Percentiles rank a stretch among this genome's conserved stretches.
Evolutionary conservation across 2,797 vertebrate species (phyloP).

Genomic region (Miichthys miiuy): DNA sequence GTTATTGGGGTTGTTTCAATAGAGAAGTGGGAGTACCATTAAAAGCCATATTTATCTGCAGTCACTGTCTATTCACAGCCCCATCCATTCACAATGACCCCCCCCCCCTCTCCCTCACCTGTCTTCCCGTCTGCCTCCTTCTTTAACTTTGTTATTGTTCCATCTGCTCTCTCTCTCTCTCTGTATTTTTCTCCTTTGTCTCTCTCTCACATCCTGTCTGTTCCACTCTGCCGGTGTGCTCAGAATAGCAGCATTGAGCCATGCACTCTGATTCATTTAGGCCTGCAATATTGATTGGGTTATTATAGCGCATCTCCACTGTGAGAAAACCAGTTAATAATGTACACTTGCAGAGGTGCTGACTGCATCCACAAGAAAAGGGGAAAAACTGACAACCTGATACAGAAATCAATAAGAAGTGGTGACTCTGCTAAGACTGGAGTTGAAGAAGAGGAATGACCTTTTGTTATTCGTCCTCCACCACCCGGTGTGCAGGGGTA

Average conservation of each 20-base stretch:
- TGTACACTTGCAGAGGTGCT: slow-evolving; percentile 64
- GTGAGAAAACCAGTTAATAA: slow-evolving; percentile 68
- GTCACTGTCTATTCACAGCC: slow-evolving; percentile 49
- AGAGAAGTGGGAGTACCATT: slow-evolving; percentile 55
- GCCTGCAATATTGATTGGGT: slow-evolving; percentile 79
- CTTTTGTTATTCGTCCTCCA: slow-evolving; percentile 53
- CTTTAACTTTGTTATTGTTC: slow-evolving; percentile 75
- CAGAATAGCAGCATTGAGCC: slow-evolving; percentile 74
- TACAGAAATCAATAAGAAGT: slow-evolving; percentile 64
- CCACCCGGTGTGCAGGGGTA: slow-evolving; percentile 19
- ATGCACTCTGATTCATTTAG: slow-evolving; percentile 75
- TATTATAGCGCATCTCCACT: slow-evolving; percentile 75
- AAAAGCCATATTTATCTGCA: slow-evolving; percentile 62
- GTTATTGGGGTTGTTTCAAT: slow-evolving; percentile 55
- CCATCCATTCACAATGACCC: slow-evolving; percentile 58
- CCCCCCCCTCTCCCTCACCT: slow-evolving; percentile 49
- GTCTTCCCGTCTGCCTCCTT: slow-evolving; percentile 64
- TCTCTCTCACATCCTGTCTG: slow-evolving; percentile 62
- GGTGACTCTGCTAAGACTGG: slow-evolving; percentile 37
- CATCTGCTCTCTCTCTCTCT: slow-evolving; percentile 53
- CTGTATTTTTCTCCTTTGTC: slow-evolving; percentile 33
- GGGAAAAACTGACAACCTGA: slow-evolving; percentile 37
- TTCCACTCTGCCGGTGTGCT: slow-evolving; percentile 60
- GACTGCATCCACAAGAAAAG: slow-evolving; percentile 47
- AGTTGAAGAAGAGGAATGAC: slow-evolving; percentile 46